Base-by-base conservation (phyloP, 2,113 vertebrate genomes). In the Pseudonaja textilis region DNA sequence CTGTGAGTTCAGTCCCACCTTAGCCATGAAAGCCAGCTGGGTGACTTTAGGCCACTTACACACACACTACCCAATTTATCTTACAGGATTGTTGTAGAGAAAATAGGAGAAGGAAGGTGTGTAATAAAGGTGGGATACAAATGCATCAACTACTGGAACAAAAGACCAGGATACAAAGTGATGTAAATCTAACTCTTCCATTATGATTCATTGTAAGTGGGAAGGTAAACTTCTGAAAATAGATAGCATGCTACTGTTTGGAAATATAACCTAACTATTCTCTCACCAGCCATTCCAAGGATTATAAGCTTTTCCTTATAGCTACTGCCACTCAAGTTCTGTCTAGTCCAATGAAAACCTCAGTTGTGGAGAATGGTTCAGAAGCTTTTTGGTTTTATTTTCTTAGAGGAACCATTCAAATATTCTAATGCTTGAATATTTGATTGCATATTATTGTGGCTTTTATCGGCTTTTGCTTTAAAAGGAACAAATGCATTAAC, bases 381-480 rank as follows among this genome's bases (percentile, higher is more conserved):
- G 85, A 85, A 18, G 8, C 50, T 52, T 45, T 45, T 34, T 57
- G 6, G 25, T 23, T 56, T 56, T 89, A 56, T 42, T 18, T 89
- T 85, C 20, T 25, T 23, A 9, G 9, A 64, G 42, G 47, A 47
- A 89, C 3, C 57, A 57, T 92, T 81, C 89, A 93, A 93, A 90
- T 88, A 52, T 88, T 93, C 91, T 52, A 14, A 91, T 88, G 26
- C 18, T 25, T 50, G 39, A 57, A n/a, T 57, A 85, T 25, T 89
- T 57, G 42, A 59, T 74, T 50, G 29, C 54, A 39, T 52, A 39
- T 90, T 39, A 52, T 86, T 85, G 59, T 12, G 9, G 0, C 55
- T 47, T 47, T n/a, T 94, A 45, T 64, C 50, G 93, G 34, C 54
- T 87, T 34, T 96, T 89, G 88, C 88, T 95, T 55, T 57, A 89